Evolutionary conservation across 2,888 invertebrate species (phyloP), one percentile per base, ranked within the genome.

Genomic region (Napeogenes sylphis): DNA sequence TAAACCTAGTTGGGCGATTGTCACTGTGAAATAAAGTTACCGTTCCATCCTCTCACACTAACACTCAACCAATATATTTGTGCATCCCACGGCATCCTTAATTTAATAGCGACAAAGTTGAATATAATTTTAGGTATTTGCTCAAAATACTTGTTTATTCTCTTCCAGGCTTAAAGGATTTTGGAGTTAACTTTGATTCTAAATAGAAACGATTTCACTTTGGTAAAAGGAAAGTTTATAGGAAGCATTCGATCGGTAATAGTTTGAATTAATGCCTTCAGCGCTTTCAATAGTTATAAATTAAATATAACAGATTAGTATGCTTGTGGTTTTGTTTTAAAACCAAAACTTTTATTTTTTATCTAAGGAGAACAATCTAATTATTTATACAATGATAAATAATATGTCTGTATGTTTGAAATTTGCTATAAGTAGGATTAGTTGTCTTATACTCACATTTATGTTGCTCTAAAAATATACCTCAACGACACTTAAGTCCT

Each of bases 111-210:
- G 14, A 45, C 33, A 59, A 45, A 46, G 59, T 32, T 46, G 51
- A 51, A 54, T 54, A 59, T 53, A 8, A 6, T 32, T 13, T 30
- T 2, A 42, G 10, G 42, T 45, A 59, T 10, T 13, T 21, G 30
- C 35, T 59, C 14, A 30, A 54, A 33, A 45, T 32, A n/a, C 55
- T 66, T 63, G 60, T 63, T 65, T 61, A 79, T 81, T 80, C 74
- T 78, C 80, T 84, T 84, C 82, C 81, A 79, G 77, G 85, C 85
- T 89, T 88, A 87, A 80, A 80, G 87, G 87, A 87, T 89, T 87
- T 83, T 73, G 76, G 79, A 84, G 85, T 85, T 81, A 81, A 83
- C 84, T 87, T 85, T 83, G 84, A 85, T 83, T 79, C 80, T 84
- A 81, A 84, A 82, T 81, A 84, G 83, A 73, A 82, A 74, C 83